Evolutionary conservation across 2,888 invertebrate species (phyloP), one percentile per base, ranked within the genome.

Genomic region (Drosophila yooni): DNA sequence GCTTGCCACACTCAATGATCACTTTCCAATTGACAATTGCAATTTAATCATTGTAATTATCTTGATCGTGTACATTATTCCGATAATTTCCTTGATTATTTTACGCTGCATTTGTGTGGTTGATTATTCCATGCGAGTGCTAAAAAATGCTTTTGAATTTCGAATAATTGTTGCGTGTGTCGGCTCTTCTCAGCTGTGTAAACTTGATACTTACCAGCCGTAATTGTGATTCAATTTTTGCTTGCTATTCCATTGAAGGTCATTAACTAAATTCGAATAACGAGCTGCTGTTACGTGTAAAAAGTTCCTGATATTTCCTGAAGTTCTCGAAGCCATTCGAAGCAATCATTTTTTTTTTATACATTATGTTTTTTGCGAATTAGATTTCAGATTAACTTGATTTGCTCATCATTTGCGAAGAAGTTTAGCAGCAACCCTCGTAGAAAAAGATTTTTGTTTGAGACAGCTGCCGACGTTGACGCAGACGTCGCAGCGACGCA

Each of bases 391-490:
- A 4, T 48, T 25, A 21, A 13, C 4, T 48, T 10, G 38, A 40
- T n/a, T n/a, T 40, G 25, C 25, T 25, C 27, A 50, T 18, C 5
- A 50, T 10, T 18, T 50, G 1, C 1, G 27, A 3, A 27, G 21
- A 29, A 69, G 52, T 61, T 40, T 11, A 3, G 8, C 0, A 36
- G 59, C 76, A 10, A 11, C 76, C 76, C 76, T 65, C 74, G 69
- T 27, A n/a, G 7, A 15, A n/a, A 31, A 31, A 18, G 38, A 25
- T 18, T 3, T 38, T 21, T n/a, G 33, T 33, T 18, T 18, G 4
- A 53, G 53, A 34, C 25, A 34, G 46, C 61, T 48, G 60, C 48
- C 59, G 50, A 43, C 54, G 38, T 15, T 21, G 53, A 38, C 40
- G 58, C 1, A 40, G 27, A 21, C 15, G n/a, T 13, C 13, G 51